These are phyloP conservation scores for Acleris holmiana DNA, from an alignment of 2,888 invertebrate genomes.

Conservation along the genomic window DNA sequence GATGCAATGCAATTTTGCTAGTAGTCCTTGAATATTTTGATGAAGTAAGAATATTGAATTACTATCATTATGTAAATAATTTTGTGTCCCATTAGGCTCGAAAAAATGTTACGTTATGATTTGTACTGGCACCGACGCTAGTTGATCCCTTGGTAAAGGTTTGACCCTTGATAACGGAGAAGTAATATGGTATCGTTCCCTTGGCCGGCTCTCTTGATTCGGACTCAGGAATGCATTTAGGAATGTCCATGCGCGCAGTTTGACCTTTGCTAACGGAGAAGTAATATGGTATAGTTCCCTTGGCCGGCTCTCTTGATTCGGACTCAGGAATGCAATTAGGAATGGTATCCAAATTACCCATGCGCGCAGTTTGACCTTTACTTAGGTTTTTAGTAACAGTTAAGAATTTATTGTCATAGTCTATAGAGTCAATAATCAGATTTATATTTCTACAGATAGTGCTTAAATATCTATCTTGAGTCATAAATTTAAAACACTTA, in stretches of 20 bases:
- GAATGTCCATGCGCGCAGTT: too few relatives aligned
- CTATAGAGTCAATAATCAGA: not conserved
- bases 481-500: not conserved
- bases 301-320: not conserved
- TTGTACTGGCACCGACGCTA: not conserved
- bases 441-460: not conserved
- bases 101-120: not conserved
- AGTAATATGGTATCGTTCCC: too few relatives aligned
- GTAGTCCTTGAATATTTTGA: not conserved
- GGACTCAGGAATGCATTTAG: too few relatives aligned
- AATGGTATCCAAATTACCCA: not conserved
- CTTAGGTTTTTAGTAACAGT: not conserved
- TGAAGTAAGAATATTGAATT: too few relatives aligned
- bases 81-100: not conserved
- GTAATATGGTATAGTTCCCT: conserved; percentile 1
- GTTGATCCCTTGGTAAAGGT: not conserved
- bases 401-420: not conserved
- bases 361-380: not conserved
- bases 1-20: not conserved
- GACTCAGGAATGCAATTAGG: not conserved
- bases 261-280: too few relatives aligned
- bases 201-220: too few relatives aligned
- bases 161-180: too few relatives aligned
- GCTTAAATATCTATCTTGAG: too few relatives aligned
- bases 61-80: not conserved